Conservation (phyloP, 2,888 invertebrate genomes). For the Caenorhabditis uteleia region DNA sequence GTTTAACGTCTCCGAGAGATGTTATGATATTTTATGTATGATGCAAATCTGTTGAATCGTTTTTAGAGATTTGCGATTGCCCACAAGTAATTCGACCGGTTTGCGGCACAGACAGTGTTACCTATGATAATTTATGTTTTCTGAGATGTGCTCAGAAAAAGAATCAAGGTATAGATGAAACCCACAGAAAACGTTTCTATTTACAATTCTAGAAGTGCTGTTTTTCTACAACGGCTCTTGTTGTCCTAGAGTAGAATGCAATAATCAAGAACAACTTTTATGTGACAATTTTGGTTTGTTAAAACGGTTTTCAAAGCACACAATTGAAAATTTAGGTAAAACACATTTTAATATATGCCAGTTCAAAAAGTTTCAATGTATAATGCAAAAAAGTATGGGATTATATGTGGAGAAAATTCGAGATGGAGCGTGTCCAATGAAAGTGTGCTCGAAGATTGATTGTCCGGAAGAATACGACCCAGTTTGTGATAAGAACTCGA, state of each 20-base stretch:
- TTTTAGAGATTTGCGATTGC: constrained; percentile 58
- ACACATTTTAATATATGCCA: constrained; percentile 46
- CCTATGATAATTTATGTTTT: constrained; percentile 57
- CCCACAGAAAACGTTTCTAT: background rate
- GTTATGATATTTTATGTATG: background rate
- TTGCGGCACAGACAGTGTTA: constrained; percentile 61
- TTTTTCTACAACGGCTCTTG: constrained; percentile 61
- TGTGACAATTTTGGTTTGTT: constrained; percentile 61
- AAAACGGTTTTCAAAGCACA: background rate
- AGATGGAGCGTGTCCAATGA: constrained; percentile 23
- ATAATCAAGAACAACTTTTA: constrained; percentile 39
- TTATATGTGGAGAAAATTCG: constrained; percentile 12
- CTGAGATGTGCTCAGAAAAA: constrained; percentile 48
- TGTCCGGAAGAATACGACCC: constrained; percentile 47
- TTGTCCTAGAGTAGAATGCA: constrained; percentile 56
- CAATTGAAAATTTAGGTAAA: constrained; percentile 27
- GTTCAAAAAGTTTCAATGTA: constrained; percentile 32
- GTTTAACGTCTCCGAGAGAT: background rate
- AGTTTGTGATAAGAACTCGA: constrained; percentile 56
- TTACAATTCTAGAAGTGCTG: constrained; percentile 45
- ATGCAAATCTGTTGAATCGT: background rate
- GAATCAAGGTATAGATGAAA: constrained; percentile 19
- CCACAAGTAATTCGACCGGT: constrained; percentile 49
- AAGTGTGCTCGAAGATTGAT: constrained; percentile 36
- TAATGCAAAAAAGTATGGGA: constrained; percentile 24